Evolutionary conservation across 2,113 vertebrate species (phyloP).

Genomic region (Irena cyanogastra): DNA sequence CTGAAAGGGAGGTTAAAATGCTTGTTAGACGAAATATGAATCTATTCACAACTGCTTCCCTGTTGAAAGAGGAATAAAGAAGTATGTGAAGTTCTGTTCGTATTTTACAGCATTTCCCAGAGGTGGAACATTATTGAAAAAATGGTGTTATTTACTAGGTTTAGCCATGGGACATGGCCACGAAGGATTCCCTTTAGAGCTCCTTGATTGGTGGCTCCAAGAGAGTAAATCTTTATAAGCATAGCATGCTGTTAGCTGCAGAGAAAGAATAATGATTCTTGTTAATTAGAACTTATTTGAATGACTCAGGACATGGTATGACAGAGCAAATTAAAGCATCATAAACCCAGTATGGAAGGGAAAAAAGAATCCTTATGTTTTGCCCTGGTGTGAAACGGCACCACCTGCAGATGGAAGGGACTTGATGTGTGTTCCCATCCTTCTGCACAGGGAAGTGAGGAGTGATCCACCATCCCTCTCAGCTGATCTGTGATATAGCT

Average conservation of each 20-base stretch:
- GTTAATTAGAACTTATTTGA: background rate
- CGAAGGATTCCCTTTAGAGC: background rate
- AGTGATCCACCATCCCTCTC: background rate
- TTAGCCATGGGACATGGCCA: background rate
- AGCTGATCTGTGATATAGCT: background rate
- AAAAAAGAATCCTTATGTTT: background rate
- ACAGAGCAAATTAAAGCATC: background rate
- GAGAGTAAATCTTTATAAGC: background rate
- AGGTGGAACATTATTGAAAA: background rate
- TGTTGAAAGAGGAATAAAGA: background rate
- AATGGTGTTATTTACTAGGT: background rate
- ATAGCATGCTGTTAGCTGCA: background rate
- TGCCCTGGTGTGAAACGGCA: background rate
- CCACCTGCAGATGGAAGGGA: background rate
- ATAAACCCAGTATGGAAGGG: background rate
- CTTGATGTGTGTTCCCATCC: background rate
- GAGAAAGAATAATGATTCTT: background rate
- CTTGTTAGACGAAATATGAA: slow-evolving; percentile 16
- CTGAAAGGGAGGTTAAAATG: slow-evolving; percentile 15
- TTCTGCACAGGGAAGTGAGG: background rate
- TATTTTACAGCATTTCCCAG: background rate
- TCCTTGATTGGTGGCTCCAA: background rate
- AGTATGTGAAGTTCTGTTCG: background rate
- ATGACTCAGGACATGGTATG: background rate
- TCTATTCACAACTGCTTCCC: background rate